Base-by-base conservation (phyloP, 2,797 vertebrate genomes). In the Gallinago solitaria region DNA sequence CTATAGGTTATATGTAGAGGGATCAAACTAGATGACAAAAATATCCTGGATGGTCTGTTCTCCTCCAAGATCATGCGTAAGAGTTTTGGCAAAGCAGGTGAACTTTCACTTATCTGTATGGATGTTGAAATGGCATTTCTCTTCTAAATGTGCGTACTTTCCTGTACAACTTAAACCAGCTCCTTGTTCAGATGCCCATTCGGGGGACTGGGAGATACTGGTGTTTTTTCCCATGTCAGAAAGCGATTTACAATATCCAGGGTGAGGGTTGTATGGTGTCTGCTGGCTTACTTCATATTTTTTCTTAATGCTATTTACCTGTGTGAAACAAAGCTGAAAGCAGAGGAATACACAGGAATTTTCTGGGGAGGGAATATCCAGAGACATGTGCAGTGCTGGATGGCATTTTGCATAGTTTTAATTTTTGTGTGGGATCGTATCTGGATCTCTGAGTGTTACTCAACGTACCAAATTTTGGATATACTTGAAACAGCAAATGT, bases 401-500 rank as follows among this genome's bases (percentile, higher is more conserved):
- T 1, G 4, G 30, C 16, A 23, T 75, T 35, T 53, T 79, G 13
- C 54, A 27, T 63, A 59, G 59, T 87, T 94, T 82, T 69, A 37
- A 64, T 86, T 85, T 93, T 83, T 64, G 16, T 21, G 53, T 81
- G 25, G 35, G 45, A 45, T 64, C 9, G 15, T 35, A 19, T 74
- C 33, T 95, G 53, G 45, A 91, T 80, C 41, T 90, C 18, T 0
- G 4, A 71, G 24, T 79, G 47, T 89, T 96, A 89, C 71, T 94
- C 39, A 25, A 77, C 87, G 60, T 69, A 77, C 12, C 27, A 43
- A 9, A 74, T 60, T 90, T 84, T 93, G 83, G 48, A 84, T 85
- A 20, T 64, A 51, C 78, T 89, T 91, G 45, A 94, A 96, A 89
- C 43, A 83, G 19, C 35, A 84, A 64, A 64, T 90, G 28, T 85